Evolutionary conservation across 23 tunicate species (phyloP).

Genomic region (Trididemnum miniatum): DNA sequence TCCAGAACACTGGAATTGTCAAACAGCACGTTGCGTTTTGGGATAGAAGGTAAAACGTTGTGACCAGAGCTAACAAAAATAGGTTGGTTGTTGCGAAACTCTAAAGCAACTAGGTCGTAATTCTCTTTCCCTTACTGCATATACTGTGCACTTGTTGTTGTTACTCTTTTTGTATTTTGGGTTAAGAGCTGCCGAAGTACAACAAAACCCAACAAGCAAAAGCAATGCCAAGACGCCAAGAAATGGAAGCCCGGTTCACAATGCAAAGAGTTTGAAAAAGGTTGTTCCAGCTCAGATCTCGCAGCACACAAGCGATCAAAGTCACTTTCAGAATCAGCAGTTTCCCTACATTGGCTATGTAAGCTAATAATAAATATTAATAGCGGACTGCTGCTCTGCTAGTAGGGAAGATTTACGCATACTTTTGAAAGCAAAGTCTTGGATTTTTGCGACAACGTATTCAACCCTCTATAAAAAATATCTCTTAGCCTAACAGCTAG

Average conservation of each 20-base stretch:
- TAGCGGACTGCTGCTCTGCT: no score
- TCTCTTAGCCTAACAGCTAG: no score
- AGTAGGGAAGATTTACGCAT: no score
- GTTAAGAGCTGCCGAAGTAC: slow-evolving; percentile 22
- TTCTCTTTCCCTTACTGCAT: background rate
- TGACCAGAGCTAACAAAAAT: no score
- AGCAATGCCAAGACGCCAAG: background rate
- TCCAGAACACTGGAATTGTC: slow-evolving; percentile 54
- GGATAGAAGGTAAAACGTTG: slow-evolving; percentile 71
- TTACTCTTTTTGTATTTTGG: background rate
- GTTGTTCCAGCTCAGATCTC: background rate
- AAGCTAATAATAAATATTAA: background rate
- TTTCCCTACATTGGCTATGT: slow-evolving; percentile 54
- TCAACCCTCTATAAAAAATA: no score
- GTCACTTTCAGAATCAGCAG: slow-evolving; percentile 30
- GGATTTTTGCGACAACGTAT: no score
- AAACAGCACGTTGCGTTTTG: slow-evolving; percentile 87
- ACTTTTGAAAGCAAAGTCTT: no score
- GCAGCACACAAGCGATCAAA: background rate
- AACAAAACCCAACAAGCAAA: slow-evolving; percentile 22
- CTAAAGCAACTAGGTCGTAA: no score
- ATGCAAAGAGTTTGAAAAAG: slow-evolving; percentile 4
- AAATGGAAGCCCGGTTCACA: background rate
- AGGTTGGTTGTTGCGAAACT: no score
- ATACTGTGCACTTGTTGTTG: background rate